Conservation (phyloP, 1,140 invertebrate species). For the Drosophila lowei region DNA sequence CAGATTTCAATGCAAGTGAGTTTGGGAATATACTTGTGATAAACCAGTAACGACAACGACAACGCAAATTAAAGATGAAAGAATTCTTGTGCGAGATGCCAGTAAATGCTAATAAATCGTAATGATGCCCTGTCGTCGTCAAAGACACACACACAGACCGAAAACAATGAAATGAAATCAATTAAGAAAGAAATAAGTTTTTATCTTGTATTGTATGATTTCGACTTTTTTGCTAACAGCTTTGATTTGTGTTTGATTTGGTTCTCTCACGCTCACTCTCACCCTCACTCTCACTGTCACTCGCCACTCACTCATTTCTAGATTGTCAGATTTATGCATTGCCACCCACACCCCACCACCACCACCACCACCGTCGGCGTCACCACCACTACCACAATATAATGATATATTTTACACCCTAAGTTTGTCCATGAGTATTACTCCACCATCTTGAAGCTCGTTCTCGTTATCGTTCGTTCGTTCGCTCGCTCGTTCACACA, state of each 20-base stretch:
- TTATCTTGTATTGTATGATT: conserved; percentile 70
- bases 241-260: conserved; percentile 72
- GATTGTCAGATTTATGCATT: conserved; percentile 1
- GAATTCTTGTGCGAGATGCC: conserved; percentile 27
- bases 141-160: conserved; percentile 33
- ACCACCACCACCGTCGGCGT: not conserved
- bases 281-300: conserved; percentile 42
- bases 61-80: conserved; percentile 36
- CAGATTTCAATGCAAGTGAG: conserved; percentile 83
- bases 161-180: conserved; percentile 44
- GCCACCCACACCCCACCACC: conserved; percentile 16
- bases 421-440: conserved; percentile 42
- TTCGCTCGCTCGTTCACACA: conserved; percentile 47
- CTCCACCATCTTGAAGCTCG: conserved; percentile 44
- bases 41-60: conserved; percentile 41
- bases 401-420: conserved; percentile 38
- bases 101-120: conserved; percentile 9
- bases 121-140: conserved; percentile 47
- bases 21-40: conserved; percentile 82
- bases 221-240: conserved; percentile 67
- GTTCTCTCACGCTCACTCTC: conserved; percentile 41
- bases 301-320: conserved; percentile 10
- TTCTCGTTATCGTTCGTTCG: conserved; percentile 51
- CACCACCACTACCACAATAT: conserved; percentile 17
- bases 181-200: conserved; percentile 65